Evolutionary conservation across 1,140 invertebrate species (phyloP), one percentile per base, ranked within the genome.

Genomic region (Penaeus japonicus): DNA sequence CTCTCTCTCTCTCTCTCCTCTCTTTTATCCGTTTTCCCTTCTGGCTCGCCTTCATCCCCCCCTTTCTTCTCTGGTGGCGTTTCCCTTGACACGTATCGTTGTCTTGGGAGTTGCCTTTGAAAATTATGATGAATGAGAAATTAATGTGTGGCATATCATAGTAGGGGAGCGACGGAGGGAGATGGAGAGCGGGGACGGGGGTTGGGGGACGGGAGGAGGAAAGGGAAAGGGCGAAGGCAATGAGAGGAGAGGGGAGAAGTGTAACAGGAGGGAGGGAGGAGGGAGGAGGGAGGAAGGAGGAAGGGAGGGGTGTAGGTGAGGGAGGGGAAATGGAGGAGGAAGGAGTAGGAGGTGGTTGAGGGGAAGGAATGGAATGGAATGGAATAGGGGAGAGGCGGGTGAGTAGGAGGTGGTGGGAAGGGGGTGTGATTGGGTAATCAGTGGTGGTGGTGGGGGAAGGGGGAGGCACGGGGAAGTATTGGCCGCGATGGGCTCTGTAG

Each of bases 101-200:
- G 70, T 73, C 70, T 32, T 73, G 70, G 70, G 70, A 73, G n/a
- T 73, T 73, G 70, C 70, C 70, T 27, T 32, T 73, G 27, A 30
- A 59, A 82, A 82, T 82, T 82, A 82, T 82, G 80, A 82, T 82
- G 80, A 82, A 82, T 82, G 80, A 62, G 80, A 82, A 82, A 82
- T 82, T 82, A 82, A 82, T 82, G 80, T 62, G 80, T 82, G 54
- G 30, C 55, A 57, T 62, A 82, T 59, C 55, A 59, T 47, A 27
- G 27, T 22, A 22, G n/a, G 17, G 27, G 53, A 27, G 32, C 70
- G 24, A 30, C 12, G 17, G 70, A 24, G 35, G 30, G n/a, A 17
- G 35, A 73, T 15, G 35, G 24, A n/a, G 70, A n/a, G 70, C 27
- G 70, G 35, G 70, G 30, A 24, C 18, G n/a, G 32, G 65, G 20